Conservation (phyloP, 2,888 invertebrate genomes). For the Hemistola chrysoprasaria region DNA sequence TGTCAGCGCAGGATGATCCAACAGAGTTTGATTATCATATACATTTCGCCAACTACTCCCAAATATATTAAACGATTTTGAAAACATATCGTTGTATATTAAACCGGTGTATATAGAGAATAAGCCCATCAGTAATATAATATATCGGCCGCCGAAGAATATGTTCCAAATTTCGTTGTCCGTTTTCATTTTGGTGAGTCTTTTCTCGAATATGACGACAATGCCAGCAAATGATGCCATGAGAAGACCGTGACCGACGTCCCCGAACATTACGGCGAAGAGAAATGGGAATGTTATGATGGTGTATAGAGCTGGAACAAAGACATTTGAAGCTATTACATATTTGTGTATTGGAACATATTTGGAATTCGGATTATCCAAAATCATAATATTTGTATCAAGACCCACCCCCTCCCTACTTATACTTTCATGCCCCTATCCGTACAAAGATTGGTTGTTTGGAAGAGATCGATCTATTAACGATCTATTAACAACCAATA, state of each 20-base stretch:
- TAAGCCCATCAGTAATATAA: slow-evolving; percentile 87
- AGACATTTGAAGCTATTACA: no score
- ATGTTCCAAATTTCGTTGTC: slow-evolving; percentile 87
- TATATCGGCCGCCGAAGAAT: slow-evolving; percentile 88
- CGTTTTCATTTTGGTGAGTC: slow-evolving; percentile 71
- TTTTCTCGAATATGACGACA: slow-evolving; percentile 85
- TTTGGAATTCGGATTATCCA: no score
- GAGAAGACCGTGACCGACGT: slow-evolving; percentile 87
- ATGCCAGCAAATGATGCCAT: slow-evolving; percentile 85
- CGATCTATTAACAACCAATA: no score
- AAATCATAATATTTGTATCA: no score
- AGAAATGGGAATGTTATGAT: slow-evolving; percentile 90
- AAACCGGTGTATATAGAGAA: slow-evolving; percentile 89
- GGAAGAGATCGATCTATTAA: no score
- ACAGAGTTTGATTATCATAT: slow-evolving; percentile 57
- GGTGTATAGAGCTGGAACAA: slow-evolving; percentile 84
- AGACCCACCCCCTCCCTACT: no score
- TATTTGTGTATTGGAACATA: no score
- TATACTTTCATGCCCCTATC: not conserved
- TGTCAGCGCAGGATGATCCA: slow-evolving; percentile 48
- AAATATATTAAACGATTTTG: slow-evolving; percentile 87
- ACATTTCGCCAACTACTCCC: slow-evolving; percentile 84
- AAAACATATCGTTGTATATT: slow-evolving; percentile 88
- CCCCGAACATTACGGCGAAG: slow-evolving; percentile 91
- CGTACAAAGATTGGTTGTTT: not conserved